phyloP scores from a whole-genome alignment of 2,888 invertebrate species.

The Rapana venosa region DNA sequence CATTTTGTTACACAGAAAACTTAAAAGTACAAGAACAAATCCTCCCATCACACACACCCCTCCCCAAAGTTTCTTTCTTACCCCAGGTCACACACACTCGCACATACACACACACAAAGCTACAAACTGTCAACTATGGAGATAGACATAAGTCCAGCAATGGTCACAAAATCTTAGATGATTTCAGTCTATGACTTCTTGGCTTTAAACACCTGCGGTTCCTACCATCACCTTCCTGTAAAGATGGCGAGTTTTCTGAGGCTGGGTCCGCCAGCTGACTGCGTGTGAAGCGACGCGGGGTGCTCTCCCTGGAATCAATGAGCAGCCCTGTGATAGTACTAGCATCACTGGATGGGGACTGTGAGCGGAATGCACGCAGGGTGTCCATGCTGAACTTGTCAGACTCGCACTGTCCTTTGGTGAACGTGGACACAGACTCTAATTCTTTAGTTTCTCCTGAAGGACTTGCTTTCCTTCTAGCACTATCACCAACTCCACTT shows the following conservation, averaged over 20 bases:
- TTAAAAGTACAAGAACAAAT: too few relatives aligned
- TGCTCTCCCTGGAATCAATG: slow-evolving; percentile 47
- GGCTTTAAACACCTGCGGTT: slow-evolving; percentile 19
- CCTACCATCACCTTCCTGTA: slow-evolving; percentile 4
- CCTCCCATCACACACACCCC: too few relatives aligned
- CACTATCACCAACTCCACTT: not conserved
- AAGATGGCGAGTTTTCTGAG: slow-evolving; percentile 42
- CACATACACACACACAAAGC: too few relatives aligned
- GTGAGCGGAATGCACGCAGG: slow-evolving; percentile 48
- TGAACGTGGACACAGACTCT: not conserved
- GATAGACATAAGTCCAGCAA: not conserved
- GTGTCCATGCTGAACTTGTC: slow-evolving; percentile 37
- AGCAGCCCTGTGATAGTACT: slow-evolving; percentile 45
- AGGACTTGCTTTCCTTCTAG: not conserved
- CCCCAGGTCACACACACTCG: too few relatives aligned
- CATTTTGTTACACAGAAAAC: too few relatives aligned
- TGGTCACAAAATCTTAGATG: slow-evolving; percentile 43
- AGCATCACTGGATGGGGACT: slow-evolving; percentile 53
- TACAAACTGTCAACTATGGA: too few relatives aligned
- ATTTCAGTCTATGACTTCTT: slow-evolving; percentile 32
- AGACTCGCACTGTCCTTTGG: slow-evolving; percentile 13
- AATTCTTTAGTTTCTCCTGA: not conserved
- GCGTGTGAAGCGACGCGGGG: slow-evolving; percentile 51
- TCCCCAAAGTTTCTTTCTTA: too few relatives aligned
- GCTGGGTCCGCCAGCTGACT: slow-evolving; percentile 47